phyloP scores from a whole-genome alignment of 2,797 vertebrate species.

The Hybognathus amarus region DNA sequence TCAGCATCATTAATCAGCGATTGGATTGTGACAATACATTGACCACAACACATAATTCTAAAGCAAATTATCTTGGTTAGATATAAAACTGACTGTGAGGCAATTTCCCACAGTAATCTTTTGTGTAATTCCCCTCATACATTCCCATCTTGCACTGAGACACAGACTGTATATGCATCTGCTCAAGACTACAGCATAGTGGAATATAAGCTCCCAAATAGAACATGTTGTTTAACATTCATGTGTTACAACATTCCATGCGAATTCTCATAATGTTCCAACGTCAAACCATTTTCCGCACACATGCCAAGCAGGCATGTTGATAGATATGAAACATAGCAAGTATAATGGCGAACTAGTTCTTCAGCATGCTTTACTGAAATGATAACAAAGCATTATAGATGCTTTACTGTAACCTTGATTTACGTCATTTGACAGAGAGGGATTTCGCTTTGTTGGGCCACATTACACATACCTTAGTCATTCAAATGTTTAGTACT shows the following conservation, averaged over 20 bases:
- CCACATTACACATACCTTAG: conserved; percentile 2
- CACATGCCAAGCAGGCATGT: background rate
- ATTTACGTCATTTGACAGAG: background rate
- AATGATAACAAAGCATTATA: background rate
- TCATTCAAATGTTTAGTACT: background rate
- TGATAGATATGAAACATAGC: background rate
- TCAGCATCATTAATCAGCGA: background rate
- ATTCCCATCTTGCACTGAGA: background rate
- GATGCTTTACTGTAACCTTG: background rate
- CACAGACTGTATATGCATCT: background rate
- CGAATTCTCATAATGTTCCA: background rate
- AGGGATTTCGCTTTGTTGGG: background rate
- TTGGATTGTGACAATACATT: background rate
- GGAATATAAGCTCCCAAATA: background rate
- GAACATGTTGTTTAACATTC: background rate
- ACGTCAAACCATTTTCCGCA: background rate
- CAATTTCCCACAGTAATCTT: background rate
- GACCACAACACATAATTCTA: background rate
- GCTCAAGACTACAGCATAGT: background rate
- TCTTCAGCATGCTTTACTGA: background rate
- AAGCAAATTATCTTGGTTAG: background rate
- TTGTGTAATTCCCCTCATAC: background rate
- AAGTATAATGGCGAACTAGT: background rate
- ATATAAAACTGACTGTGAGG: background rate
- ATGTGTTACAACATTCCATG: background rate